Evolutionary conservation across 2,797 vertebrate species (phyloP).

Genomic region (Coranthus polyacanthus): DNA sequence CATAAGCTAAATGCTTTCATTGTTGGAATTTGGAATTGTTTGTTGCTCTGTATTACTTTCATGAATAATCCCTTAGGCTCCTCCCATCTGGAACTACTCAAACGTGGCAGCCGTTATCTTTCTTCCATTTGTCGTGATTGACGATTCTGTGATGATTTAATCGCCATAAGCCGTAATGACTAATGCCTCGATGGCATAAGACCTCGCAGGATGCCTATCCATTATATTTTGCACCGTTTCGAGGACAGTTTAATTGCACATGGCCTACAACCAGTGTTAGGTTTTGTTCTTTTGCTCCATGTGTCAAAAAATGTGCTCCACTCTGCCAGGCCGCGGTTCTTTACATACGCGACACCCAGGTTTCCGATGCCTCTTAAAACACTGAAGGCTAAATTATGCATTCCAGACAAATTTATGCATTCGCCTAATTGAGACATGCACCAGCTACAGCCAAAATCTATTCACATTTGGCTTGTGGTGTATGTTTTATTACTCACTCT

Average conservation of each 20-base stretch:
- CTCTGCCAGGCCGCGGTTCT: constrained; percentile 27
- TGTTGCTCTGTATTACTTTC: constrained; percentile 1
- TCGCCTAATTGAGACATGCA: constrained; percentile 41
- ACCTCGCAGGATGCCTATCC: constrained; percentile 27
- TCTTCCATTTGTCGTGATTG: constrained; percentile 18
- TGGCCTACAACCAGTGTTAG: constrained; percentile 34
- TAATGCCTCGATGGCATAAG: constrained; percentile 16
- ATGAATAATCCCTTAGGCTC: background rate
- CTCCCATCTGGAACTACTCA: background rate
- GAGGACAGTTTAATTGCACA: constrained; percentile 38
- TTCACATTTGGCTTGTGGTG: constrained; percentile 56
- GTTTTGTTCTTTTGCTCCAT: constrained; percentile 30
- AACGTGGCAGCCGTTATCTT: background rate
- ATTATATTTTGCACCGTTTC: constrained; percentile 39
- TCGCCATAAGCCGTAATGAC: constrained; percentile 36
- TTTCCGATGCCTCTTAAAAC: constrained; percentile 32
- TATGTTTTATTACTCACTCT: constrained; percentile 47
- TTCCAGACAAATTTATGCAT: constrained; percentile 50
- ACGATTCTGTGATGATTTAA: constrained; percentile 46
- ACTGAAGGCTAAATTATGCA: constrained; percentile 41
- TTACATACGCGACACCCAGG: constrained; percentile 6
- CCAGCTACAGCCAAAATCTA: constrained; percentile 40
- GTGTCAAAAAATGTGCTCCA: constrained; percentile 21
- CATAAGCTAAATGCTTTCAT: background rate
- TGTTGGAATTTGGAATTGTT: too few relatives aligned